Evolutionary conservation across 2,797 vertebrate species (phyloP), one percentile per base, ranked within the genome.

Genomic region (Avahi laniger): DNA sequence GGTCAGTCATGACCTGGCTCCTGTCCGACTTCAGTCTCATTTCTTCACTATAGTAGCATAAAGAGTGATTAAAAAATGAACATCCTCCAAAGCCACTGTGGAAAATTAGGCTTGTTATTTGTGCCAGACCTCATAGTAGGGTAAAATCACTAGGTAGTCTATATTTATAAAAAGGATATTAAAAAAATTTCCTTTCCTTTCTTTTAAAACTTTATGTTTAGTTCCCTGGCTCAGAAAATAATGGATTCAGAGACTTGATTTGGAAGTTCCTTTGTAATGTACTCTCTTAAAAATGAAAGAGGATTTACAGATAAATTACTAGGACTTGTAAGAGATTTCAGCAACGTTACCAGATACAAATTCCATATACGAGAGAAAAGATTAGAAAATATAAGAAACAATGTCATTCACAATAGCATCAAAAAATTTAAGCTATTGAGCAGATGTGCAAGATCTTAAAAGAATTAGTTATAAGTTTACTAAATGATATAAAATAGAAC

Each of bases 221-320:
- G 17, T 90, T 90, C 43, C 17, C 69, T 88, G 28, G 12, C 14
- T 73, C 28, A 90, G 57, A 83, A 91, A 92, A 87, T 75, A 95
- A 93, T 73, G 46, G 22, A 88, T 84, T 88, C 30, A 61, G 28
- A 63, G 59, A 65, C 11, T 89, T 57, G 79, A 88, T 89, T 63
- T 83, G 69, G 35, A 93, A 86, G 35, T 86, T 79, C 48, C 78
- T 78, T 95, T 86, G 13, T 78, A 86, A 95, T 91, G 10, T 87
- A 85, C 5, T 50, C 5, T 93, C n/a, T 92, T 82, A 81, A 91
- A 85, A 85, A 38, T 38, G 43, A 87, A 65, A 90, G 33, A 88
- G 5, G 6, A 48, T 82, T 95, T 95, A 35, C 4, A 88, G 26
- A 54, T n/a, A 72, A 93, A 69, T 86, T 95, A 38, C 57, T 89